Evolutionary conservation across 2,888 invertebrate species (phyloP).

Genomic region (Petrolisthes cinctipes): DNA sequence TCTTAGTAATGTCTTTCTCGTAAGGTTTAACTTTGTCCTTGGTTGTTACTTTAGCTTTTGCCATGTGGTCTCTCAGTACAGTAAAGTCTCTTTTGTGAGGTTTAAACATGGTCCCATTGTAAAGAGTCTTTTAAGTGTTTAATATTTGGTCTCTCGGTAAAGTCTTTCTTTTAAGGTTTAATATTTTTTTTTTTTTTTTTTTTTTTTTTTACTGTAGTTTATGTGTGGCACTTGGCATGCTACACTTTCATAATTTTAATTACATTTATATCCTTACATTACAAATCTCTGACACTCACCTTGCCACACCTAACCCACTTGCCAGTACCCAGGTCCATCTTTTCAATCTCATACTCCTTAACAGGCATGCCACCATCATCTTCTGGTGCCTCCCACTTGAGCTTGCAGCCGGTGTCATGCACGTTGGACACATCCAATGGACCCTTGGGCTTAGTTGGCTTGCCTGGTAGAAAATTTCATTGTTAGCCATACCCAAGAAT

Average conservation of each 20-base stretch:
- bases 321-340: constrained; percentile 90
- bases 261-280: background rate
- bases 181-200: too few relatives aligned
- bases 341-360: constrained; percentile 93
- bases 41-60: too few relatives aligned
- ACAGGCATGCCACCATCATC: constrained; percentile 95
- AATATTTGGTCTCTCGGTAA: too few relatives aligned
- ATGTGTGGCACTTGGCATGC: constrained; percentile 17
- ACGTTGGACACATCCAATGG: constrained; percentile 79
- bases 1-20: too few relatives aligned
- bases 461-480: constrained; percentile 37
- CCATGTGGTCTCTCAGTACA: too few relatives aligned
- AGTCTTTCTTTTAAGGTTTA: too few relatives aligned
- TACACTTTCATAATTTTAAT: background rate
- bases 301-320: constrained; percentile 91
- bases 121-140: too few relatives aligned
- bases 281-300: constrained; percentile 69
- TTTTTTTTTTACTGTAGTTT: constrained; percentile 17
- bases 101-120: too few relatives aligned
- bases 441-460: constrained; percentile 64
- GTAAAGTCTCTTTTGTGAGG: too few relatives aligned
- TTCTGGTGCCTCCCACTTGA: constrained; percentile 93
- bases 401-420: constrained; percentile 88
- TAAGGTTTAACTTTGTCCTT: too few relatives aligned
- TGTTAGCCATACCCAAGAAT: background rate